Evolutionary conservation across 2,113 vertebrate genomes (phyloP).

Genomic region (Dolichotis patagonum): DNA sequence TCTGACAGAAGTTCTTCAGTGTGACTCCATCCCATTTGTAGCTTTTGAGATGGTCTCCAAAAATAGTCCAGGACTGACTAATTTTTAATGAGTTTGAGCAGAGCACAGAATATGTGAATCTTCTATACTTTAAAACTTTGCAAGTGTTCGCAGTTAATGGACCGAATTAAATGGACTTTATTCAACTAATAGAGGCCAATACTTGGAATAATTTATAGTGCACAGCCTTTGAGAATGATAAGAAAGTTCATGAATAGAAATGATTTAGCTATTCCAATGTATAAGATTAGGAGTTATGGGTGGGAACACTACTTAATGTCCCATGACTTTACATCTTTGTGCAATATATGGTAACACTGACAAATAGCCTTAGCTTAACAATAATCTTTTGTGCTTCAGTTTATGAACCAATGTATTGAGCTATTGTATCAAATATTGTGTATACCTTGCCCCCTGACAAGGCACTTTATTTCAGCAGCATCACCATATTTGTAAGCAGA

Average conservation of each 20-base stretch:
- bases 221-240: not conserved
- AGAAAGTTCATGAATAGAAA: constrained; percentile 2
- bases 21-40: not conserved
- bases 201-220: constrained; percentile 23
- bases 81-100: constrained; percentile 39
- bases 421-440: not conserved
- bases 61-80: not conserved
- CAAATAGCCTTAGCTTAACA: not conserved
- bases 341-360: not conserved
- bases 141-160: constrained; percentile 21
- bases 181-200: constrained; percentile 8
- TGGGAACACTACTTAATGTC: not conserved
- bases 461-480: constrained; percentile 39
- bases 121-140: constrained; percentile 48
- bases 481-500: not conserved
- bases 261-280: constrained; percentile 1
- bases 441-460: not conserved
- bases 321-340: not conserved
- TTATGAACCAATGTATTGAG: not conserved
- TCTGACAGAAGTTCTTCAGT: not conserved
- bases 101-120: not conserved
- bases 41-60: constrained; percentile 45
- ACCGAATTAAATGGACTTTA: constrained; percentile 11
- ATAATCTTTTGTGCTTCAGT: not conserved
- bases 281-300: not conserved